Percentiles rank a stretch among this genome's conserved stretches.
Conservation (phyloP, 2,113 vertebrate species). For the Sphaerodactylus townsendi region DNA sequence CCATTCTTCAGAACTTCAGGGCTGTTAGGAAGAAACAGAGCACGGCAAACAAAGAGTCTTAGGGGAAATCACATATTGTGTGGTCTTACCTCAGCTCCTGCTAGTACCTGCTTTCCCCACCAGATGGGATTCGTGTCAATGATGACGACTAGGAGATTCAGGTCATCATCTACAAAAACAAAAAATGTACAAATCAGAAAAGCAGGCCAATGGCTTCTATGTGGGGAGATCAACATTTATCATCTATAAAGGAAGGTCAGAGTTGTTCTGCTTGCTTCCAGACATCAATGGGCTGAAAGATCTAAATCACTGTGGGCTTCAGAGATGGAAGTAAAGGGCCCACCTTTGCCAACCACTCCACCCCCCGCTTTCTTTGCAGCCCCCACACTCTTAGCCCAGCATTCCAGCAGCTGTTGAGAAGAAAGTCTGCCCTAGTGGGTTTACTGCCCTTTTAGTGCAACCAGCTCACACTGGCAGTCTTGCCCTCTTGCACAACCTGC, state of each 20-base stretch:
- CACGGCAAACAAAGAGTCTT: neutral
- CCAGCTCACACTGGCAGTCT: too few species aligned
- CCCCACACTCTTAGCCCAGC: too few species aligned
- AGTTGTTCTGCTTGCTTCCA: neutral
- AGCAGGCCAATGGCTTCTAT: neutral
- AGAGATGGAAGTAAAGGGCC: too few species aligned
- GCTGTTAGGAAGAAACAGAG: fast-evolving
- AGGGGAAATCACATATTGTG: neutral
- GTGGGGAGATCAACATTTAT: neutral
- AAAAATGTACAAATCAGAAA: neutral
- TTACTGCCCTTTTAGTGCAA: too few species aligned
- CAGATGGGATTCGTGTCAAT: slow-evolving; percentile 94
- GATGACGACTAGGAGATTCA: slow-evolving; percentile 87
- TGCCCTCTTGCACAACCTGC: too few species aligned
- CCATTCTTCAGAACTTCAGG: neutral
- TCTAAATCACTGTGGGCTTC: too few species aligned
- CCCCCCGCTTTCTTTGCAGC: too few species aligned
- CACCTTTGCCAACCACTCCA: too few species aligned
- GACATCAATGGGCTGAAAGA: too few species aligned
- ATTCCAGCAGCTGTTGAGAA: too few species aligned
- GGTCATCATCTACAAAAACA: slow-evolving; percentile 85
- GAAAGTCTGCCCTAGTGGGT: too few species aligned
- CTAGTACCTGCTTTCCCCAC: slow-evolving; percentile 92
- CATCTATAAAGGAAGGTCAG: neutral
- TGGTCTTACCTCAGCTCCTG: slow-evolving; percentile 81